Base-by-base conservation (phyloP, 2,113 vertebrate genomes). In the Rissa tridactyla region DNA sequence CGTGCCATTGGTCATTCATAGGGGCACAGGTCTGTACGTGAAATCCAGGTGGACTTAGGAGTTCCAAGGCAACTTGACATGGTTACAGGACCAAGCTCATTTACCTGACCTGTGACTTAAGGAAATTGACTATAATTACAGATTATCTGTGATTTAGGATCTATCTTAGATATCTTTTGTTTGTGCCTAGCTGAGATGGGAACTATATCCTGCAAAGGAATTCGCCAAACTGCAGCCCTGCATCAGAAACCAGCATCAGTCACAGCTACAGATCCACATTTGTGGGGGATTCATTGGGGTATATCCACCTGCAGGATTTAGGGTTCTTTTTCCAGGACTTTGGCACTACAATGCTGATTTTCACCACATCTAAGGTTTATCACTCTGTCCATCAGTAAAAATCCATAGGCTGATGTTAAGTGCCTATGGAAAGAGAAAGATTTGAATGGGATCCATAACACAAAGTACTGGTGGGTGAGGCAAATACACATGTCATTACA, bases 401-500 rank as follows among this genome's bases (percentile, higher is more conserved):
- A 64, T 44, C n/a, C 22, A 32, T 15, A 66, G 21, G 11, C 16
- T 70, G 44, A 77, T 66, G 3, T 52, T 69, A 62, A 66, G 12
- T 9, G 9, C 5, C 26, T 55, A 26, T 34, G 42, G n/a, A 87
- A 72, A 94, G 23, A 58, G 27, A 75, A 91, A 26, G 3, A n/a
- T 91, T 78, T 40, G 11, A 46, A 30, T 40, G 11, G 47, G 49
- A 69, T 40, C 44, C 9, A 16, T 52, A 86, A 58, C 4, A 47
- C 13, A 54, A 78, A 66, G 32, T 51, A 78, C 10, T n/a, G 27
- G 46, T 25, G 14, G 9, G 13, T 38, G 2, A 71, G 12, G 58
- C 3, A 80, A 52, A 81, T 62, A 14, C 0, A 12, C 0, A 12
- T 2, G 1, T 6, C 25, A 36, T 30, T 76, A n/a, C 8, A 64